phyloP scores from a whole-genome alignment of 2,888 invertebrate genomes.

The Chydorus sphaericus region DNA sequence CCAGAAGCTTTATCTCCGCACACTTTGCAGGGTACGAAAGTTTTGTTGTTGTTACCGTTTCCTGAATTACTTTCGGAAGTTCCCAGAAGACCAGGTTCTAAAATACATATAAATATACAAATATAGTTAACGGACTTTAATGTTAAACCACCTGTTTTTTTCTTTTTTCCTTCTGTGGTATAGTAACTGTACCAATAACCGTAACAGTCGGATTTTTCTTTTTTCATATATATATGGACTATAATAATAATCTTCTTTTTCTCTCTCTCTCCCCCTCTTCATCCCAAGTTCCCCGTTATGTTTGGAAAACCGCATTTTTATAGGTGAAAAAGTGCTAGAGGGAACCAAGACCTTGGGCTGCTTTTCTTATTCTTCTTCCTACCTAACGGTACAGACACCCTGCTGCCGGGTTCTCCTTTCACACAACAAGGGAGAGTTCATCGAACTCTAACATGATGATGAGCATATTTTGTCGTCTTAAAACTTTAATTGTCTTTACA shows the following conservation, averaged over 20 bases:
- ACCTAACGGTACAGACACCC: too few relatives aligned
- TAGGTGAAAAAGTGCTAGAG: too few relatives aligned
- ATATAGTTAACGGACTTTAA: not conserved
- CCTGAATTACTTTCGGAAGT: not conserved
- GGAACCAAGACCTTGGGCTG: too few relatives aligned
- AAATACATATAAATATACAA: not conserved
- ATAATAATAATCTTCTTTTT: not conserved
- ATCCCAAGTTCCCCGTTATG: not conserved
- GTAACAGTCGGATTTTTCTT: not conserved
- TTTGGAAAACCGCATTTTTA: too few relatives aligned
- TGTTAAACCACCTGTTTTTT: not conserved
- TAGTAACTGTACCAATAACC: slow-evolving; percentile 7
- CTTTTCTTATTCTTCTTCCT: too few relatives aligned
- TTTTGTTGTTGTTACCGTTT: slow-evolving; percentile 40
- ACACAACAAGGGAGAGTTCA: too few relatives aligned
- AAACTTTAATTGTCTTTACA: too few relatives aligned
- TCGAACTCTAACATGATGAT: too few relatives aligned
- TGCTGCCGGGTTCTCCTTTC: too few relatives aligned
- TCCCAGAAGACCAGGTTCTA: slow-evolving; percentile 1
- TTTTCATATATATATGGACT: not conserved
- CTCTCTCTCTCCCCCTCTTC: not conserved
- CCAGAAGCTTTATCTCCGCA: slow-evolving; percentile 92
- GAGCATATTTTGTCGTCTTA: too few relatives aligned
- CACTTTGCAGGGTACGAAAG: slow-evolving; percentile 86
- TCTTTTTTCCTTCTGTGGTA: not conserved